Base-by-base conservation (phyloP, 2,113 vertebrate species). In the Heterochromis multidens region DNA sequence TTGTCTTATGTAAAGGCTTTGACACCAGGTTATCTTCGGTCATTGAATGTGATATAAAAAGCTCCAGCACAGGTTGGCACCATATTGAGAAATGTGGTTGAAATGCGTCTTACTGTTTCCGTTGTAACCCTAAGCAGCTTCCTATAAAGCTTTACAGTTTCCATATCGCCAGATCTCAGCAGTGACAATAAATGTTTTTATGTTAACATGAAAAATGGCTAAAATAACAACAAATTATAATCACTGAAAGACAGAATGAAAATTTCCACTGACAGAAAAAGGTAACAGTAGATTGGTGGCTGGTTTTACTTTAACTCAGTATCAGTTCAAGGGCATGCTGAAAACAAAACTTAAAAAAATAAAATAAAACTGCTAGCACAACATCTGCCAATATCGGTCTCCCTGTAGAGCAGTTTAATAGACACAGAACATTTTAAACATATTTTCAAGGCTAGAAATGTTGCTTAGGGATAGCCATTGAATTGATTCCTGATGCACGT, bases 1-100 rank as follows among this genome's bases (percentile, higher is more conserved):
- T 52, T 57, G 40, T 33, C 33, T 33, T 35, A 16, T 67, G 10
- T 23, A 17, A 54, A 77, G 25, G 43, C 40, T 60, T 61, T 74
- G 58, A 77, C 40, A 76, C 13, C 5, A 77, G 40, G 23, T 77
- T 54, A 60, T 84, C 43, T 9, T 4, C 43, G 43, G 52, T 82
- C 76, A 77, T 57, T 56, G 76, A 40, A 76, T 46, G 10, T 23
- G 19, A 76, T 80, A 8, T 61, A 21, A 67, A 81, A 84, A 23
- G 23, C 4, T 87, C 10, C 1, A 2, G 40, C 27, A 31, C 21
- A 33, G 23, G 21, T 63, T 87, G 43, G 77, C 65, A 77, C 29
- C 16, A 3, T 78, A 35, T 58, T 59, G 23, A 78, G 25, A 60
- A 74, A 74, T 40, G 33, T 54, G 70, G 70, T 52, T 74, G 37